Conservation (phyloP, 1,140 invertebrate genomes). For the Colletes gigas region DNA sequence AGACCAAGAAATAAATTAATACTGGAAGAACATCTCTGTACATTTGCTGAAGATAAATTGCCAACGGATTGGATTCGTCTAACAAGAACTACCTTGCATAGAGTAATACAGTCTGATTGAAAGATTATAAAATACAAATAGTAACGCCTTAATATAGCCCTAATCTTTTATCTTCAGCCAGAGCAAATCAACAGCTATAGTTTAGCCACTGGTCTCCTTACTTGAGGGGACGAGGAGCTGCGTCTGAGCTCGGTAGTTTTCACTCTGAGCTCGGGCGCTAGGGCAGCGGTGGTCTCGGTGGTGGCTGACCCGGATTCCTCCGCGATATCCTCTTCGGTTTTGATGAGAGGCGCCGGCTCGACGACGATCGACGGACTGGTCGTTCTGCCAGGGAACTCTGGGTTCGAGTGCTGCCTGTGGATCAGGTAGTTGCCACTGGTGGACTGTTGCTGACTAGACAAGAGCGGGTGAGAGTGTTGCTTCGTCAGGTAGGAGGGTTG, state of each 20-base stretch:
- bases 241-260: conserved; percentile 75
- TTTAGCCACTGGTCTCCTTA: conserved; percentile 37
- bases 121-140: no score
- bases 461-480: conserved; percentile 85
- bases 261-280: conserved; percentile 57
- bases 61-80: no score
- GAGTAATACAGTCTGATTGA: no score
- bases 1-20: not conserved
- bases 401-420: conserved; percentile 82
- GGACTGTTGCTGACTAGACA: conserved; percentile 81
- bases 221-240: conserved; percentile 83
- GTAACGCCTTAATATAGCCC: no score
- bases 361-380: conserved; percentile 68
- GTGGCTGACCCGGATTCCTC: conserved; percentile 48
- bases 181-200: no score
- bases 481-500: conserved; percentile 83
- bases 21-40: no score
- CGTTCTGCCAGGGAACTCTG: conserved; percentile 74
- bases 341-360: conserved; percentile 69
- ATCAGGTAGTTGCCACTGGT: conserved; percentile 68
- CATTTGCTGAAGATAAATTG: no score
- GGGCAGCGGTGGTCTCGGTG: not conserved
- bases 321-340: conserved; percentile 62
- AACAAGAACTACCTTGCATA: no score
- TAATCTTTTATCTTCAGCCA: no score